Base-by-base conservation (phyloP, 2,888 invertebrate species). In the Agrochola circellaris region DNA sequence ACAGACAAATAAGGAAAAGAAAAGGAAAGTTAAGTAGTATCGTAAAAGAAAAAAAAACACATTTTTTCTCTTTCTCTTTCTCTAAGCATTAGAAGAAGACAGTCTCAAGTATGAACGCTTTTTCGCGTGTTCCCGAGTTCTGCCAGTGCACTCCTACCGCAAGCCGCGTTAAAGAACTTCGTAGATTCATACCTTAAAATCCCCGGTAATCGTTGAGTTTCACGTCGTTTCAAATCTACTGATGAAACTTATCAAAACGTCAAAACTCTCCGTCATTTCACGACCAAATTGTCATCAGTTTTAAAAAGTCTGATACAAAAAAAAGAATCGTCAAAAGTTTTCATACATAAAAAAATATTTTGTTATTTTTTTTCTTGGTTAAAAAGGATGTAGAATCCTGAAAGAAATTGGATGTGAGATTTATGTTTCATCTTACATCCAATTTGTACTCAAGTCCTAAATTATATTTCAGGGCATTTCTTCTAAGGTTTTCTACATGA, bases 401-500 rank as follows among this genome's bases (percentile, higher is more conserved):
- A 60, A 60, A 51, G 2, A 42, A 70, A 79, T 79, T 34, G 13
- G 58, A 51, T 60, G n/a, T 51, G 42, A 42, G 48, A 51, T 60
- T n/a, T 60, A 51, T 42, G 42, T 60, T 79, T n/a, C 17, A 42
- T 26, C 56, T 78, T 9, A 64, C 38, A 56, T 73, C 74, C 74
- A 81, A 73, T 78, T 78, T 74, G 61, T 56, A 30, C 30, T 54
- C 15, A 54, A 51, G 45, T 42, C 51, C 67, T 74, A 66, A 74
- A 74, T 83, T 73, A 74, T 81, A 26, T 67, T 71, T 54, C 17
- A 34, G 48, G 11, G 68, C 61, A 61, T 84, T 81, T 71, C 42
- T 68, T 68, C 34, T 51, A 54, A 56, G 45, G 38, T 42, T 70
- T 60, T 30, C 26, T 45, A 66, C 48, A 72, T 48, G 75, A 38